phyloP scores from a whole-genome alignment of 2,888 invertebrate species.

The Ecdyonurus torrentis region DNA sequence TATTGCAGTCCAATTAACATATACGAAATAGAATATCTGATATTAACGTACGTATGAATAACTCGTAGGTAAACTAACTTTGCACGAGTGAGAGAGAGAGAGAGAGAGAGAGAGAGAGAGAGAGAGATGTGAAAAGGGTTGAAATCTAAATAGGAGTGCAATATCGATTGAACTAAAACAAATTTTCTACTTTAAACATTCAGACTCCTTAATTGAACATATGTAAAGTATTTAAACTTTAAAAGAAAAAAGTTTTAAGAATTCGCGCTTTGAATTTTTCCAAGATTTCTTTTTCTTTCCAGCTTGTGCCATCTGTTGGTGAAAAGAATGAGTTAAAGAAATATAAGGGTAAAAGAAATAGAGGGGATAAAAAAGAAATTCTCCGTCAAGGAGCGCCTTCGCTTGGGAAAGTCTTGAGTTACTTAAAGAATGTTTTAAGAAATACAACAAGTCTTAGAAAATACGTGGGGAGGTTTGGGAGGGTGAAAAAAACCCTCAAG shows the following conservation, averaged over 20 bases:
- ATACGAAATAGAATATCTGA: too few relatives aligned
- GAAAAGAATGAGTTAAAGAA: not conserved
- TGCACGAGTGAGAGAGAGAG: too few relatives aligned
- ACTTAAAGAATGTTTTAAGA: slow-evolving; percentile 11
- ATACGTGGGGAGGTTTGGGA: not conserved
- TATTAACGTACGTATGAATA: too few relatives aligned
- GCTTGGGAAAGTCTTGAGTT: slow-evolving; percentile 9
- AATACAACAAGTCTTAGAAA: slow-evolving; percentile 5
- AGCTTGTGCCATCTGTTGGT: not conserved
- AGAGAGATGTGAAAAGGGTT: too few relatives aligned
- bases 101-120: too few relatives aligned
- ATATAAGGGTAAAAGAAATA: not conserved
- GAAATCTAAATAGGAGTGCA: too few relatives aligned
- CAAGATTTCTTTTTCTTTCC: not conserved
- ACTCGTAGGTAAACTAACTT: too few relatives aligned
- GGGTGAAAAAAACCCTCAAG: not conserved
- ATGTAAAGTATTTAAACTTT: too few relatives aligned
- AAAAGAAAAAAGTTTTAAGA: not conserved
- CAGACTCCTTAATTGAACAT: too few relatives aligned
- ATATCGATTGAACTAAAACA: too few relatives aligned
- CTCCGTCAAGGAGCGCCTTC: slow-evolving; percentile 11
- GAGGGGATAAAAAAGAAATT: not conserved
- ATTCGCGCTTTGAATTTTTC: not conserved
- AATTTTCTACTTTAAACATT: too few relatives aligned
- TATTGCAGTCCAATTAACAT: too few relatives aligned